Evolutionary conservation across 2,888 invertebrate species (phyloP).

Genomic region (Drosophila maculinotata): DNA sequence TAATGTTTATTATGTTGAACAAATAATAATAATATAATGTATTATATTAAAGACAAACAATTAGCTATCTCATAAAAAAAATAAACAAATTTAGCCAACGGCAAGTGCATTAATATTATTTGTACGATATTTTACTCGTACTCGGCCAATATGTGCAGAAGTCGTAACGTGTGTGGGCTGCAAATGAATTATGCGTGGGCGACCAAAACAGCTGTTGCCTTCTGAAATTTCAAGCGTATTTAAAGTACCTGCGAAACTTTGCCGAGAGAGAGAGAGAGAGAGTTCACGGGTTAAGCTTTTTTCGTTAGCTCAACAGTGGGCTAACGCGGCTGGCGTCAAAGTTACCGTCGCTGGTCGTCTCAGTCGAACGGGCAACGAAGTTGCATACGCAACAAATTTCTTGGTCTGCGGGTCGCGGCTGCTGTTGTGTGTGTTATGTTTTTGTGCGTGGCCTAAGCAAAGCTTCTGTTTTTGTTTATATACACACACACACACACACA

Average conservation of each 20-base stretch:
- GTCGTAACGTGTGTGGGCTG: conserved; percentile 31
- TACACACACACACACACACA: conserved; percentile 12
- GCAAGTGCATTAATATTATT: too few species aligned
- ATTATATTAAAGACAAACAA: too few species aligned
- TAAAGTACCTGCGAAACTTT: conserved; percentile 32
- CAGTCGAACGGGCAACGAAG: conserved; percentile 58
- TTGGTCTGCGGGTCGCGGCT: conserved; percentile 60
- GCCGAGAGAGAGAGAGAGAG: conserved; percentile 11
- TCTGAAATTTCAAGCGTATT: conserved; percentile 17
- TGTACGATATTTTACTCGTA: background rate
- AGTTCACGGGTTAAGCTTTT: conserved; percentile 31
- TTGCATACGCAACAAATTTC: conserved; percentile 59
- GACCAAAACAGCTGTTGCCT: conserved; percentile 43
- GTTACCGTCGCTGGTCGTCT: conserved; percentile 18
- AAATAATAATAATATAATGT: too few species aligned
- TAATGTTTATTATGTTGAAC: too few species aligned
- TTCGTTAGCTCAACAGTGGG: conserved; percentile 4
- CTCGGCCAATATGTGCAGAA: background rate
- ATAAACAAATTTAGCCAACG: too few species aligned
- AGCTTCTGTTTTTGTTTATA: conserved; percentile 60
- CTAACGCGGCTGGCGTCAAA: conserved; percentile 23
- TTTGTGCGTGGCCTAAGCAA: conserved; percentile 48
- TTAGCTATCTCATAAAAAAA: too few species aligned
- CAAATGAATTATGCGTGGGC: conserved; percentile 11
- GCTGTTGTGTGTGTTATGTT: conserved; percentile 31